Evolutionary conservation across 2,888 invertebrate genomes (phyloP), one percentile per base, ranked within the genome.

Genomic region (Cryptosula pallasiana): DNA sequence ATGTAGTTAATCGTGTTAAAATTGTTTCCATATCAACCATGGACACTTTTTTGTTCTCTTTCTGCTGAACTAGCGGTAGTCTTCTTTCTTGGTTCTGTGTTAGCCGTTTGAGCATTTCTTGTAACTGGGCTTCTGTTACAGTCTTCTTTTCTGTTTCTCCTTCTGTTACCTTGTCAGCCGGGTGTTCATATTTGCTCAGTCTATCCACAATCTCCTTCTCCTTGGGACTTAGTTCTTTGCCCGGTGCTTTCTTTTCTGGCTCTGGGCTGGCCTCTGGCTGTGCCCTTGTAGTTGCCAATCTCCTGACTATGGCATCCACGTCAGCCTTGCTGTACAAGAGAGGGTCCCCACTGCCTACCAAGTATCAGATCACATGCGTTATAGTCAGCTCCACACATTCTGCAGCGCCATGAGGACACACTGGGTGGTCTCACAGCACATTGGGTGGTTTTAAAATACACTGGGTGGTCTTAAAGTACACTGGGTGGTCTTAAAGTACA

Each of bases 141-240:
- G 63, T 63, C 32, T 63, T 63, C 29, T 63, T 27, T 13, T 32
- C 63, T 63, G 20, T 27, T 32, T 29, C 5, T 5, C 32, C 63
- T 32, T 63, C 63, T 16, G n/a, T 32, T 32, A 13, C 27, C 27
- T 63, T 63, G 27, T 63, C 32, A 32, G 63, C 63, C 2, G 63
- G 63, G 32, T 63, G 63, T 32, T 63, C 63, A 63, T 63, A 63
- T 63, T 63, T 63, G 32, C 63, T 63, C 34, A 63, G 63, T 27
- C 63, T 27, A 5, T 63, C 63, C 13, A 63, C 63, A 13, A 63
- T 63, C 32, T 63, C 63, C n/a, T 63, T 63, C 32, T 27, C 63
- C 32, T 63, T 63, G 2, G 63, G 29, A 63, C 63, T 63, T 3
- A 63, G 34, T 32, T 63, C 63, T 34, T 63, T 63, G 63, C 63